Base-by-base conservation (phyloP, 2,888 invertebrate species). In the Ectemnius lituratus region DNA sequence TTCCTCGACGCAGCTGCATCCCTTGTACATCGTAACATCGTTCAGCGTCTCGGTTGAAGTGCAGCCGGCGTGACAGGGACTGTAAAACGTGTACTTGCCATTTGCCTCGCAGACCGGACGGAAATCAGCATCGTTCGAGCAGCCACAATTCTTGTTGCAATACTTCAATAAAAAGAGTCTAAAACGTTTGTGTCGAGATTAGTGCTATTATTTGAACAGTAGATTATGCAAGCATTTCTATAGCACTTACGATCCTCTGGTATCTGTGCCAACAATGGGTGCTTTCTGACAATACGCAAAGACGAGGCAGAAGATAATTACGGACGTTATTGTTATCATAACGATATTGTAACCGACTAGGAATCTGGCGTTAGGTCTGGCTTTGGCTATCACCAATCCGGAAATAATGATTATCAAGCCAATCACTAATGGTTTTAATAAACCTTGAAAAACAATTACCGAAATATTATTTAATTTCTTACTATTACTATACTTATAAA, bases 11-110 rank as follows among this genome's bases (percentile, higher is more conserved):
- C 94, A 94, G 6, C 88, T 90, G 84, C 94, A 94, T 47, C 91
- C 91, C 45, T 90, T 89, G 83, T 92, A 94, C 1, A 92, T 83
- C 90, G 85, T 90, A 2, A 91, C 79, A 79, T 90, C 91, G 73
- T 92, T 92, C n/a, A 92, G 88, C n/a, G 87, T 81, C 2, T 90
- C 82, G 61, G 91, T 85, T 2, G 85, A 81, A 5, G 88, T 89
- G 86, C 96, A 96, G 0, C 96, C 96, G 2, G 96, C 96, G 84
- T 94, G 93, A 88, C 96, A 96, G 0, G 96, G 94, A 0, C 94
- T 95, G 86, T 94, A 96, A 87, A 93, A 95, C 0, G 94, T 94
- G 5, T 91, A 89, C 0, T 84, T 89, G 11, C 92, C 91, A 73
- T 92, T 92, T 73, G 91, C 91, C 2, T 93, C 92, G 84, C 95